Evolutionary conservation across 2,113 vertebrate species (phyloP), one percentile per base, ranked within the genome.

Genomic region (Grus americana): DNA sequence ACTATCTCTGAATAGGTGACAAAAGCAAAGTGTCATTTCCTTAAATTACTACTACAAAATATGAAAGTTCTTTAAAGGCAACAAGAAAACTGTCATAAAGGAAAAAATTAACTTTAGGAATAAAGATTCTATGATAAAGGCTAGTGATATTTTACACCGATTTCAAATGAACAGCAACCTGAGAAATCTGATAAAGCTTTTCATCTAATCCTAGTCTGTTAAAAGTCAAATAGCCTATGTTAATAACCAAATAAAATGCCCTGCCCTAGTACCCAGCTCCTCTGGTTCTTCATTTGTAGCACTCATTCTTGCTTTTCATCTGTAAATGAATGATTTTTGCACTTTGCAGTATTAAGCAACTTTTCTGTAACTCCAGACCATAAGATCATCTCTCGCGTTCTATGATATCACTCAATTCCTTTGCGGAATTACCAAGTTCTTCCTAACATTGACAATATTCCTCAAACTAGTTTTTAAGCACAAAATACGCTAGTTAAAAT

Each of bases 141-240:
- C 6, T 55, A 50, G 19, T 46, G 20, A 50, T 52, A 30, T 71
- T 59, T 52, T 58, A 50, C 8, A 83, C 27, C 0, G 0, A 47
- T 59, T 95, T 85, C 18, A 62, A 75, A 71, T 42, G 22, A 75
- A 58, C 23, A 50, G 23, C 10, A 95, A 54, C 23, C 3, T 2
- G 1, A 79, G 52, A 83, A 73, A 90, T 46, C 1, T 1, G 71
- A 50, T 22, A 44, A 55, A 58, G 36, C 15, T 83, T 66, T 82
- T 83, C 7, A 42, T 66, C 63, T 52, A 86, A 65, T 59, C 9
- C 24, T 22, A 89, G 6, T 14, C 15, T 19, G 26, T 23, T 18
- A 86, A 74, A 83, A 75, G 52, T 84, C n/a, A 54, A 40, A 68
- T 3, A 61, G 13, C 2, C 10, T 38, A 6, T 19, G 32, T 21